These are phyloP conservation scores for Mallotus villosus DNA, from an alignment of 2,797 vertebrate genomes.

Conservation along the genomic window DNA sequence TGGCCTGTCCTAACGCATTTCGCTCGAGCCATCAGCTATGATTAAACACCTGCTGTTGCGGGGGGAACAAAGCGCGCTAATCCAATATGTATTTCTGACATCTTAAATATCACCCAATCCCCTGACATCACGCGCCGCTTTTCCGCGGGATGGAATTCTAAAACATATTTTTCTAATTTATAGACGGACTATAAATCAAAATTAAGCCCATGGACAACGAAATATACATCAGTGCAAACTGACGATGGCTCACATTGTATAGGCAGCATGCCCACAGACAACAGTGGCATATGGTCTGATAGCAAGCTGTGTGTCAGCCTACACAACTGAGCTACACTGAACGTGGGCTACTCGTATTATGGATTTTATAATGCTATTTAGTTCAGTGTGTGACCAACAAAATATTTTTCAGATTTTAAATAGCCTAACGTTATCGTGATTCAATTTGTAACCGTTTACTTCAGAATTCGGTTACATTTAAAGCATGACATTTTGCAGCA, in stretches of 20 bases:
- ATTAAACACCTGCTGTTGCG: slow-evolving; percentile 98
- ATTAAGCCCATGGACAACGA: slow-evolving; percentile 95
- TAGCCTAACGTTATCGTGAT: not conserved
- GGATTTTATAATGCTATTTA: not conserved
- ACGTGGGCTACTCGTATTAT: not conserved
- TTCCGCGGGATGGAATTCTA: slow-evolving; percentile 94
- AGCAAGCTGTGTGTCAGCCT: slow-evolving; percentile 7
- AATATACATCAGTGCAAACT: slow-evolving; percentile 95
- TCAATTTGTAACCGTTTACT: not conserved
- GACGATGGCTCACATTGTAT: slow-evolving; percentile 82
- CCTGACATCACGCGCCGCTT: slow-evolving; percentile 94
- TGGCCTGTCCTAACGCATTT: slow-evolving; percentile 96
- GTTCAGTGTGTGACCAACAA: not conserved
- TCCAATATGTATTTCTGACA: slow-evolving; percentile 99
- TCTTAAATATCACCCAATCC: slow-evolving; percentile 99
- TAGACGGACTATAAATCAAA: slow-evolving; percentile 99
- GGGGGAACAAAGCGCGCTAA: slow-evolving; percentile 97
- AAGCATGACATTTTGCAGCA: not conserved
- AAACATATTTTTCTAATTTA: slow-evolving; percentile 99
- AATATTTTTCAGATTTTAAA: not conserved
- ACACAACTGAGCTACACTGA: not conserved
- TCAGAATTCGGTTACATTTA: not conserved
- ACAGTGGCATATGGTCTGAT: slow-evolving; percentile 22
- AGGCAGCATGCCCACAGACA: slow-evolving; percentile 71
- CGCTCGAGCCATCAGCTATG: slow-evolving; percentile 95